Conservation (phyloP, 2,797 vertebrate species). For the Pantherophis alleghaniensis region DNA sequence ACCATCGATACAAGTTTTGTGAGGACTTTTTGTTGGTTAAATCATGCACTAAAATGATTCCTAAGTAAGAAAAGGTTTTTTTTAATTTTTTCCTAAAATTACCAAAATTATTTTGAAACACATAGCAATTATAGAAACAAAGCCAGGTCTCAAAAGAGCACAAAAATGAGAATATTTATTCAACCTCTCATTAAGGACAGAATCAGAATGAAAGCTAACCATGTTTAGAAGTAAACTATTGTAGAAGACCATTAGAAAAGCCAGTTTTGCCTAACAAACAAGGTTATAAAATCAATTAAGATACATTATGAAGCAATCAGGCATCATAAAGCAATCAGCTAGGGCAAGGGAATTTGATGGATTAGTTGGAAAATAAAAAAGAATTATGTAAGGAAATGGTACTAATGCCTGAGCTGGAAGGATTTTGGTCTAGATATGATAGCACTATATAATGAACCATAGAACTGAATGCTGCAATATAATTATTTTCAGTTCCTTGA, state of each 20-base stretch:
- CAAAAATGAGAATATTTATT: not conserved
- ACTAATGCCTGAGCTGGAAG: not conserved
- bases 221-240: not conserved
- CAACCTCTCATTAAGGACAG: not conserved
- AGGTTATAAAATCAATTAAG: not conserved
- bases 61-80: conserved; percentile 65
- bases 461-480: not conserved
- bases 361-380: not conserved
- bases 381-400: not conserved
- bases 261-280: not conserved
- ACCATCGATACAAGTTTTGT: conserved; percentile 97
- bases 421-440: not conserved
- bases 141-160: not conserved
- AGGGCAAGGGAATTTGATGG: not conserved
- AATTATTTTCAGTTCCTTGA: not conserved
- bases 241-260: not conserved
- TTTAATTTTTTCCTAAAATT: not conserved
- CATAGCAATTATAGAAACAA: not conserved
- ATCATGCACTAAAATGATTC: conserved; percentile 96
- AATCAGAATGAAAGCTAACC: not conserved
- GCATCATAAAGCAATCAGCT: not conserved
- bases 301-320: not conserved
- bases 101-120: not conserved
- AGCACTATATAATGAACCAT: not conserved
- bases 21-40: conserved; percentile 99